Evolutionary conservation across 1,140 invertebrate species (phyloP).

Genomic region (Saccostrea cuccullata): DNA sequence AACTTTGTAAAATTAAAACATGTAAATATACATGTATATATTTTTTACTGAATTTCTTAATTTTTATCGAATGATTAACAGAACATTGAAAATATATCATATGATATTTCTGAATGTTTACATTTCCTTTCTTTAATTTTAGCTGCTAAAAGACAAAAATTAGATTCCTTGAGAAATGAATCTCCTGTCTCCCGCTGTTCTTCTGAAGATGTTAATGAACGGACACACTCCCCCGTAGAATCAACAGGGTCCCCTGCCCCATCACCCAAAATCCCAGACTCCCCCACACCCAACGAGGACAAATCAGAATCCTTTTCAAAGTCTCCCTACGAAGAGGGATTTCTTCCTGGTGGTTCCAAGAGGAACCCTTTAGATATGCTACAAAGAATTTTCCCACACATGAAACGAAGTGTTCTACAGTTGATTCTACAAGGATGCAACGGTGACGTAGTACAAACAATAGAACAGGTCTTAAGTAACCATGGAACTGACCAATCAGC

Average conservation of each 20-base stretch:
- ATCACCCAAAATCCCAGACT: conserved; percentile 48
- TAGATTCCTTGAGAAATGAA: conserved; percentile 23
- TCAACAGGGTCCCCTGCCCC: conserved; percentile 39
- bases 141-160: conserved; percentile 42
- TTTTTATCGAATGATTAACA: too few species aligned
- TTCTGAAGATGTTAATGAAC: conserved; percentile 44
- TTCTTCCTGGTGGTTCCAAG: conserved; percentile 28
- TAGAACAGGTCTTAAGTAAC: conserved; percentile 84
- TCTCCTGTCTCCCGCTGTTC: conserved; percentile 42
- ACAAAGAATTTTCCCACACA: conserved; percentile 89
- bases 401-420: conserved; percentile 90
- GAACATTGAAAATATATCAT: background rate
- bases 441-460: conserved; percentile 93
- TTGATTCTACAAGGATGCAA: conserved; percentile 85
- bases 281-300: conserved; percentile 37
- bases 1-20: too few species aligned
- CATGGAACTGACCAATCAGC: conserved; percentile 50
- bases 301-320: conserved; percentile 39
- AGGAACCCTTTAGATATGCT: conserved; percentile 85
- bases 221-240: conserved; percentile 33
- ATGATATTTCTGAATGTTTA: background rate
- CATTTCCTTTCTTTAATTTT: background rate
- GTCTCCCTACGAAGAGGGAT: conserved; percentile 46
- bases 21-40: too few species aligned
- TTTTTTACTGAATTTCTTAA: too few species aligned